A percentile compares a stretch with the other conserved stretches of the same genome.
These are phyloP conservation scores for Hippoglossus hippoglossus DNA, from an alignment of 2,797 vertebrate species.

Conservation along the genomic window DNA sequence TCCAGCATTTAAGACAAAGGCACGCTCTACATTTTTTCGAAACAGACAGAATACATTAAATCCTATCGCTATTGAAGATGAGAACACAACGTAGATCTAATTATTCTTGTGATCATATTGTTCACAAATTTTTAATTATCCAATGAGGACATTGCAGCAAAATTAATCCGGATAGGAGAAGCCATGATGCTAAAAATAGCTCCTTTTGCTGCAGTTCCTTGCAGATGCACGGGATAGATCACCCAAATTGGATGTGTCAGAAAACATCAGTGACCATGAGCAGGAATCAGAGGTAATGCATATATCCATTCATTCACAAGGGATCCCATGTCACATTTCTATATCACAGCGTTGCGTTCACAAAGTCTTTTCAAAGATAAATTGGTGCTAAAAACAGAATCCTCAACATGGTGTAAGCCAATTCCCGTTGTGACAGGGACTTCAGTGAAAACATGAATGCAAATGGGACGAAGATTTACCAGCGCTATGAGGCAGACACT, in stretches of 20 bases:
- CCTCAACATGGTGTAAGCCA: background rate
- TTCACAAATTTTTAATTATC: background rate
- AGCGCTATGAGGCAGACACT: background rate
- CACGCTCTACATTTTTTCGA: background rate
- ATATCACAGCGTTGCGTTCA: background rate
- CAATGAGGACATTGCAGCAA: background rate
- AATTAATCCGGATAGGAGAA: background rate
- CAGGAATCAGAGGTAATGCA: conserved; percentile 8
- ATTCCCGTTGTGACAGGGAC: conserved; percentile 10
- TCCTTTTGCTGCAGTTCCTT: background rate
- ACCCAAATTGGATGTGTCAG: conserved; percentile 32
- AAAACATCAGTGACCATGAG: conserved; percentile 33
- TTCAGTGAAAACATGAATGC: background rate
- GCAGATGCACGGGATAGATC: conserved; percentile 11
- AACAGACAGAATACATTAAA: background rate
- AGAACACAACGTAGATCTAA: background rate
- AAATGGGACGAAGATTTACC: background rate
- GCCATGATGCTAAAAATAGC: background rate
- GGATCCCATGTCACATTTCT: conserved; percentile 23
- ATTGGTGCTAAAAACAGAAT: conserved; percentile 1
- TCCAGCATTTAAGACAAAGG: background rate
- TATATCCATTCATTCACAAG: conserved; percentile 1
- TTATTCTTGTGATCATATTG: too few relatives aligned
- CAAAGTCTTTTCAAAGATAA: background rate
- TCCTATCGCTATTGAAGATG: background rate